phyloP scores from a whole-genome alignment of 2,797 vertebrate species.

The Hapalemur alaotrensis region DNA sequence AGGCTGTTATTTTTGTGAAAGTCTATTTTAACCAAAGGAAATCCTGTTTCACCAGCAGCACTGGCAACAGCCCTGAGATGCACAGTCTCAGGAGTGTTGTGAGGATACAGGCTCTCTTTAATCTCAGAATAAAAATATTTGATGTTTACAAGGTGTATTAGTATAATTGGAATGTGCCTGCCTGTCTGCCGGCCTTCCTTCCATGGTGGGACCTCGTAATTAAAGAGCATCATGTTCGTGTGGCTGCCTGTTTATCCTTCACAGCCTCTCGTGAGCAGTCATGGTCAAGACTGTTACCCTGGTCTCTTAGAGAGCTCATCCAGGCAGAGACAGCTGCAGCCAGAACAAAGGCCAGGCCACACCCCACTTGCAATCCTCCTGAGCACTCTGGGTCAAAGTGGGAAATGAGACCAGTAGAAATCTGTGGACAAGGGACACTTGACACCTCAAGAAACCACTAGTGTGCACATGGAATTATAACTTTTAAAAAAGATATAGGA shows the following conservation, averaged over 20 bases:
- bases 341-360: conserved; percentile 52
- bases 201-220: conserved; percentile 74
- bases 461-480: background rate
- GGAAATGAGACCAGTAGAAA: background rate
- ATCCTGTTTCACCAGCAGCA: conserved; percentile 79
- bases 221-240: conserved; percentile 73
- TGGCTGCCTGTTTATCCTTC: conserved; percentile 74
- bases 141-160: conserved; percentile 82
- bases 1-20: conserved; percentile 75
- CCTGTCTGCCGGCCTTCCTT: conserved; percentile 80
- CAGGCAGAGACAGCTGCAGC: conserved; percentile 48
- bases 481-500: background rate
- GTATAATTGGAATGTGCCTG: conserved; percentile 80
- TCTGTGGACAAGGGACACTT: background rate
- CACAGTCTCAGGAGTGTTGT: conserved; percentile 69
- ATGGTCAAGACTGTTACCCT: conserved; percentile 71
- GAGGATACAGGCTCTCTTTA: conserved; percentile 78
- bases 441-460: background rate
- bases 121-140: conserved; percentile 81
- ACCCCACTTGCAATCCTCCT: background rate
- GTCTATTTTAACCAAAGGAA: conserved; percentile 80
- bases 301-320: conserved; percentile 13
- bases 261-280: conserved; percentile 58
- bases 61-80: conserved; percentile 67
- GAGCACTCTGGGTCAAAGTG: background rate